A percentile compares a stretch with the other conserved stretches of the same genome.
Evolutionary conservation across 2,888 invertebrate species (phyloP).

Genomic region (Scrobipalpa costella): DNA sequence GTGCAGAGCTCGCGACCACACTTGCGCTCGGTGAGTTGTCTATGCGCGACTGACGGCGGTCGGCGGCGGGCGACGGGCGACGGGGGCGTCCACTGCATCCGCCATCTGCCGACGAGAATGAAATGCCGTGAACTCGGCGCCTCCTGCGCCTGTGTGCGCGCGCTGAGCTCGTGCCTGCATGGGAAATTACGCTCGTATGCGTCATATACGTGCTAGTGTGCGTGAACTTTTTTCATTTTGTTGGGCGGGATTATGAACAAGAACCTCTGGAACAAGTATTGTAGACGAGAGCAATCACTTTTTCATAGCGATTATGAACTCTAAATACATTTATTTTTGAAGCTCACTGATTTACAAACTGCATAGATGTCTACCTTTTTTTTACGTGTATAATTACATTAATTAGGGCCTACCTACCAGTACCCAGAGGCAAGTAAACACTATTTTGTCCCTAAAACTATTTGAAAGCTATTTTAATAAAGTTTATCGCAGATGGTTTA

Average conservation of each 20-base stretch:
- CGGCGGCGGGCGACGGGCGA: constrained; percentile 57
- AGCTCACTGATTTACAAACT: constrained; percentile 14
- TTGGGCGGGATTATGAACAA: constrained; percentile 67
- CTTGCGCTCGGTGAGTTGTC: constrained; percentile 73
- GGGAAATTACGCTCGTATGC: constrained; percentile 58
- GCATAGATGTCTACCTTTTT: too few relatives aligned
- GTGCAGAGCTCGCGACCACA: constrained; percentile 71
- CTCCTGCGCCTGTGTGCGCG: constrained; percentile 52
- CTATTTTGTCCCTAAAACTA: too few relatives aligned
- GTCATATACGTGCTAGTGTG: constrained; percentile 57
- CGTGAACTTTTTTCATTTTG: constrained; percentile 65
- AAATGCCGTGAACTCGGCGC: constrained; percentile 72
- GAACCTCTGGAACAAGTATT: constrained; percentile 50
- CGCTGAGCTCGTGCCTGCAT: constrained; percentile 45
- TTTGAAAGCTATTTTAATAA: too few relatives aligned
- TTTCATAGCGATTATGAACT: constrained; percentile 56
- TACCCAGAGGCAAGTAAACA: too few relatives aligned
- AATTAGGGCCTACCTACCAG: background rate
- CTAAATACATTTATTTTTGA: constrained; percentile 35
- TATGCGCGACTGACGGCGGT: constrained; percentile 79
- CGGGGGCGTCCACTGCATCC: constrained; percentile 77
- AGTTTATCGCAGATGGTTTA: too few relatives aligned
- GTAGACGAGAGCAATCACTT: constrained; percentile 52
- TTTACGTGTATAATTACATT: background rate
- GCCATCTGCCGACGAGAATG: constrained; percentile 81